phyloP scores from a whole-genome alignment of 2,797 vertebrate genomes.

The Percopsis omiscomaycus region DNA sequence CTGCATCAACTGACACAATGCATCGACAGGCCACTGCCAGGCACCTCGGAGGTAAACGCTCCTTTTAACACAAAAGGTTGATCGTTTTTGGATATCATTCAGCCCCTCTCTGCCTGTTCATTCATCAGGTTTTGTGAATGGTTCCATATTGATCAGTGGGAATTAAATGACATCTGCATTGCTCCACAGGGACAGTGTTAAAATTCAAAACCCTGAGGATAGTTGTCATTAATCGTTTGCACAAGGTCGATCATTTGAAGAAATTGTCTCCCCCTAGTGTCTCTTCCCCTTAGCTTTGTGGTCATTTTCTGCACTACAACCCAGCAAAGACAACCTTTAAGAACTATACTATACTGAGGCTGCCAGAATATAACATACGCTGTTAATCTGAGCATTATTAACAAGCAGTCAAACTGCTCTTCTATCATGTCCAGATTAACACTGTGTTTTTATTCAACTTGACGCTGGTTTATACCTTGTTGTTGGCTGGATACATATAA shows the following conservation, averaged over 20 bases:
- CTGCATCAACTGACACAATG: too few relatives aligned
- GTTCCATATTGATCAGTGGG: conserved; percentile 52
- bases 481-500: conserved; percentile 21
- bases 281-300: conserved; percentile 41
- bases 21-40: too few relatives aligned
- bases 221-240: conserved; percentile 86
- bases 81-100: conserved; percentile 27
- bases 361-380: conserved; percentile 59
- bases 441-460: conserved; percentile 18
- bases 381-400: conserved; percentile 57
- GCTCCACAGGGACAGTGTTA: conserved; percentile 83
- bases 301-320: conserved; percentile 39
- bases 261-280: conserved; percentile 78
- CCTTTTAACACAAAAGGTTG: conserved; percentile 70
- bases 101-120: conserved; percentile 35
- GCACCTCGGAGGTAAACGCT: conserved; percentile 48
- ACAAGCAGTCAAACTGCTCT: conserved; percentile 59
- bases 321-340: background rate
- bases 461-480: conserved; percentile 14
- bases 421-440: conserved; percentile 52
- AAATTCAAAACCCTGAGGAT: conserved; percentile 87
- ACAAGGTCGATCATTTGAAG: conserved; percentile 80
- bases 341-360: conserved; percentile 50
- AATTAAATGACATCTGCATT: conserved; percentile 38
- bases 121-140: conserved; percentile 45